Evolutionary conservation across 2,888 invertebrate genomes (phyloP).

Genomic region (Arctia plantaginis): DNA sequence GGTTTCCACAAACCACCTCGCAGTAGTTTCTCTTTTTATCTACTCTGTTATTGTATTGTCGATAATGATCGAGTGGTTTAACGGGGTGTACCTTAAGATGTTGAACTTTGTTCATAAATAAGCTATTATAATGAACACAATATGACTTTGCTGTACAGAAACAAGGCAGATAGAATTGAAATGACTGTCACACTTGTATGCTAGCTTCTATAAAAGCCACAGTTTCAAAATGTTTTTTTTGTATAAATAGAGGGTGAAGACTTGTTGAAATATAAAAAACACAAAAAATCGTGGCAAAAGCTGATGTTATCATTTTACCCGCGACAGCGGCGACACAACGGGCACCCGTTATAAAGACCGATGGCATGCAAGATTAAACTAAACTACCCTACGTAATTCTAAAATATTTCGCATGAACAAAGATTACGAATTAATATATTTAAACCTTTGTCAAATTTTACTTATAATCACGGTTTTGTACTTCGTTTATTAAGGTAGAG

Average conservation of each 20-base stretch:
- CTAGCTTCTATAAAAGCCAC: background rate
- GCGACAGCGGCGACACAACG: too few species aligned
- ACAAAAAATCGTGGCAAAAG: too few species aligned
- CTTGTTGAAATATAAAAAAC: too few species aligned
- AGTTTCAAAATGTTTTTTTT: background rate
- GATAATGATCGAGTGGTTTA: slow-evolving; percentile 29
- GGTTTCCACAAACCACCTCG: slow-evolving; percentile 26
- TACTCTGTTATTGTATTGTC: slow-evolving; percentile 27
- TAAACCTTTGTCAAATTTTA: too few species aligned
- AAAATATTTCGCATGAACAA: background rate
- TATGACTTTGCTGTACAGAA: background rate
- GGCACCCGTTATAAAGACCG: too few species aligned
- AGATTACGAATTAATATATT: background rate
- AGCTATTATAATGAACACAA: background rate
- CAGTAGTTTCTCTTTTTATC: slow-evolving; percentile 30
- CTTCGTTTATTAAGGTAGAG: too few species aligned
- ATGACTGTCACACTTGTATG: background rate
- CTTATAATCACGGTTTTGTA: too few species aligned
- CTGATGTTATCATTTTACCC: background rate
- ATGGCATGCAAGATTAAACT: too few species aligned
- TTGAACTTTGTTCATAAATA: background rate
- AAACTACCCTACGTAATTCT: background rate
- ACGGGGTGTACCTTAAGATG: background rate
- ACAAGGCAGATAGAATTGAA: background rate
- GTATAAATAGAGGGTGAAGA: too few species aligned